These are phyloP conservation scores for Drosophila subobscura DNA, from an alignment of 1,140 invertebrate genomes.

Conservation along the genomic window DNA sequence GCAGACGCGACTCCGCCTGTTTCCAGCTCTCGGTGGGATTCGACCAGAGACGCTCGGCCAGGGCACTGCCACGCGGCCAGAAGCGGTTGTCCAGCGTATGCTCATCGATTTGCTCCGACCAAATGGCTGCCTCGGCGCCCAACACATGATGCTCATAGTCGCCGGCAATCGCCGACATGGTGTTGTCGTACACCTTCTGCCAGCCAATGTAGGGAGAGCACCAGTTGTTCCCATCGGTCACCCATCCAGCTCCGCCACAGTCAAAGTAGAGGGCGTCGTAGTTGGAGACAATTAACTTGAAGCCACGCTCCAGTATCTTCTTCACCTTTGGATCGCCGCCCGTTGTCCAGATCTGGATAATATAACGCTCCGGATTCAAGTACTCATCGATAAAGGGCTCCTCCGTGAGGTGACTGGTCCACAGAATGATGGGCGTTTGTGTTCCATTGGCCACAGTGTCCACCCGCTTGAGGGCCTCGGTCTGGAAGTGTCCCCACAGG, in stretches of 20 bases:
- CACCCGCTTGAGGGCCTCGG: conserved; percentile 86
- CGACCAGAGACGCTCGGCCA: conserved; percentile 92
- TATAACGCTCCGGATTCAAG: conserved; percentile 89
- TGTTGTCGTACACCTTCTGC: conserved; percentile 93
- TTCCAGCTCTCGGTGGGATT: conserved; percentile 87
- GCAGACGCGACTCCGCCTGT: conserved; percentile 88
- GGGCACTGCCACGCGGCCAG: conserved; percentile 91
- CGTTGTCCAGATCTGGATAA: conserved; percentile 92
- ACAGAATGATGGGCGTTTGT: conserved; percentile 88
- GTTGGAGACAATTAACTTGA: conserved; percentile 91
- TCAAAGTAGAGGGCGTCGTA: conserved; percentile 93
- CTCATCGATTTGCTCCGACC: conserved; percentile 91
- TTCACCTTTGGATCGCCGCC: conserved; percentile 86
- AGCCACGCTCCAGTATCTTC: conserved; percentile 88
- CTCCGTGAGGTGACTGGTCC: conserved; percentile 92
- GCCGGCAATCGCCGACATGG: conserved; percentile 86
- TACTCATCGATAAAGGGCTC: conserved; percentile 87
- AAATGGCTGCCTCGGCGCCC: conserved; percentile 91
- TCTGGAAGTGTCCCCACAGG: conserved; percentile 91
- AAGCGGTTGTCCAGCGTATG: conserved; percentile 87
- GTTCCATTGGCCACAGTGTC: conserved; percentile 83
- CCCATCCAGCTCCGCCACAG: conserved; percentile 89
- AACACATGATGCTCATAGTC: conserved; percentile 85
- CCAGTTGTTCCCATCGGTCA: conserved; percentile 90
- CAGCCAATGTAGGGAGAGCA: conserved; percentile 94